phyloP scores from a whole-genome alignment of 2,888 invertebrate genomes.

The Mesoligia furuncula region DNA sequence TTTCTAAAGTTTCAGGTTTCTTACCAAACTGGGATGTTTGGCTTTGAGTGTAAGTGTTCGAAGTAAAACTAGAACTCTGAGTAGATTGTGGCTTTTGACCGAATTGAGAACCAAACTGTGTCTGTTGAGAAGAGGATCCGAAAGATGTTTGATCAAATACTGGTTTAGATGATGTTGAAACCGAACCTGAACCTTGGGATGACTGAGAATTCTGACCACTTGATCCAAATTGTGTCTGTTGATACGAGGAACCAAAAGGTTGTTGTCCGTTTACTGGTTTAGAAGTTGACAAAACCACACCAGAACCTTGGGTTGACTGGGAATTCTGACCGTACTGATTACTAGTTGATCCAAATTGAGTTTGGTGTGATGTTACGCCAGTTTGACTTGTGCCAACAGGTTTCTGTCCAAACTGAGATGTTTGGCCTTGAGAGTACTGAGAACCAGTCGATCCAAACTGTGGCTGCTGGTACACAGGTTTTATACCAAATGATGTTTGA shows the following conservation, averaged over 20 bases:
- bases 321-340: constrained; percentile 6
- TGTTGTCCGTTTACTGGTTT: constrained; percentile 4
- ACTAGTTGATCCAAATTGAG: constrained; percentile 18
- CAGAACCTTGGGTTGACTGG: neutral
- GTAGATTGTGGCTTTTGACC: constrained; percentile 31
- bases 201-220: constrained; percentile 17
- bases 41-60: constrained; percentile 21
- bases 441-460: constrained; percentile 2
- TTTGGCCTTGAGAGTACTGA: constrained; percentile 26
- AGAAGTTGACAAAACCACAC: neutral
- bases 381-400: constrained; percentile 22
- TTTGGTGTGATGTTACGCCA: constrained; percentile 36
- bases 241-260: constrained; percentile 2
- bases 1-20: constrained; percentile 27
- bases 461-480: constrained; percentile 35
- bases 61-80: constrained; percentile 23
- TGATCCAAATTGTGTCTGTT: constrained; percentile 10
- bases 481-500: constrained; percentile 4
- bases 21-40: constrained; percentile 26
- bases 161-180: constrained; percentile 27
- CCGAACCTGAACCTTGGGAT: neutral
- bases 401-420: constrained; percentile 30
- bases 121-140: constrained; percentile 27
- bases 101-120: constrained; percentile 24
- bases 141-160: constrained; percentile 22